A percentile compares a stretch with the other conserved stretches of the same genome.
phyloP scores from a whole-genome alignment of 1,140 invertebrate species.

The Monochamus saltuarius region DNA sequence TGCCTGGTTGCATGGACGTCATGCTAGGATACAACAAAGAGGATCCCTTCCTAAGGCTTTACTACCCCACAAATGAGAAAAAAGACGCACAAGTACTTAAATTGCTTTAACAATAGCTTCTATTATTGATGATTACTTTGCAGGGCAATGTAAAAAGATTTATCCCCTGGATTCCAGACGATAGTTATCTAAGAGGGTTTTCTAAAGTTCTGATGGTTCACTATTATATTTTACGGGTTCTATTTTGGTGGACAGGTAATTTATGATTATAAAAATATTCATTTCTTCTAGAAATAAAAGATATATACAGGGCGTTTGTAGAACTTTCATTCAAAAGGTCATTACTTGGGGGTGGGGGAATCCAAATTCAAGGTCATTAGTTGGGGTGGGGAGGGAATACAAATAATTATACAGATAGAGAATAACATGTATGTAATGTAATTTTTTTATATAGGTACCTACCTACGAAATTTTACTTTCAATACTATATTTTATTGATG shows the following conservation, averaged over 20 bases:
- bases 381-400: no score
- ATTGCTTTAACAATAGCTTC: background rate
- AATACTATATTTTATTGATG: no score
- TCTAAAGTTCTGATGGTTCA: slow-evolving; percentile 56
- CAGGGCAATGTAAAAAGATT: slow-evolving; percentile 46
- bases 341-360: no score
- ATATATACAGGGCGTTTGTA: no score
- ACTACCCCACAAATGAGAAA: slow-evolving; percentile 52
- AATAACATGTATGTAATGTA: no score
- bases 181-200: slow-evolving; percentile 59
- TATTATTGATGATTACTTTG: background rate
- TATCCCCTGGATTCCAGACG: slow-evolving; percentile 61
- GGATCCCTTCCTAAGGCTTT: slow-evolving; percentile 52
- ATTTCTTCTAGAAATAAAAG: no score
- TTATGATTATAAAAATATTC: no score
- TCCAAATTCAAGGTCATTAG: no score
- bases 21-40: slow-evolving; percentile 51
- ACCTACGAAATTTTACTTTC: no score
- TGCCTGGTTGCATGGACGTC: slow-evolving; percentile 53
- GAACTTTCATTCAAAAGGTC: no score
- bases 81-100: slow-evolving; percentile 42
- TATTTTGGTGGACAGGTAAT: slow-evolving; percentile 51
- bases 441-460: no score
- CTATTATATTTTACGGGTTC: slow-evolving; percentile 53
- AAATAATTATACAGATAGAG: no score